Evolutionary conservation across 1,140 invertebrate species (phyloP).

Genomic region (Dysdera silvatica): DNA sequence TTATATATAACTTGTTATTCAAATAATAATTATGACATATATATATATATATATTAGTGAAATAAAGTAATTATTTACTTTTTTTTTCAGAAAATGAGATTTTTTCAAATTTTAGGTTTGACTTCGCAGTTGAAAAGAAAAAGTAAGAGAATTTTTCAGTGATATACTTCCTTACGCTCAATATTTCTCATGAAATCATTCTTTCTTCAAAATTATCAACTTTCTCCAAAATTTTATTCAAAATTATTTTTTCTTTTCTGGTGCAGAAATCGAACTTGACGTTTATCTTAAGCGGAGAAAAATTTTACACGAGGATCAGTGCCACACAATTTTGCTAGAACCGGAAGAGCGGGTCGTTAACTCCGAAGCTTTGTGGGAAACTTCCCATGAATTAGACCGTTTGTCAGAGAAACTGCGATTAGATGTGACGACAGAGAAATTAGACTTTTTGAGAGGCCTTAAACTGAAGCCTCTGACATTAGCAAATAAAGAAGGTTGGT

Average conservation of each 20-base stretch:
- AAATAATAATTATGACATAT: neutral
- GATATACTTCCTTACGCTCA: neutral
- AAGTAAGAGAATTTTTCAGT: slow-evolving; percentile 10
- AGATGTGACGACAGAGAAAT: slow-evolving; percentile 18
- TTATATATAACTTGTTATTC: neutral
- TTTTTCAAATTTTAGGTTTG: slow-evolving; percentile 13
- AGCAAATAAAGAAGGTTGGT: slow-evolving; percentile 28
- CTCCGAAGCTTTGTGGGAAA: neutral
- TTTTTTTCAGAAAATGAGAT: slow-evolving; percentile 22
- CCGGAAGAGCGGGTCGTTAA: neutral
- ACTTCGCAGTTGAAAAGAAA: slow-evolving; percentile 23
- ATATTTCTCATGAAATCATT: neutral
- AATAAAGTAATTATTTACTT: neutral
- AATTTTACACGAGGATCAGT: slow-evolving; percentile 6
- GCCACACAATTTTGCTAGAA: neutral
- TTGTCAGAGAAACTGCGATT: slow-evolving; percentile 11
- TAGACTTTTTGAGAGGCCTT: slow-evolving; percentile 28
- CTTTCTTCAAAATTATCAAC: neutral
- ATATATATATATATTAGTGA: neutral
- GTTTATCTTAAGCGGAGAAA: slow-evolving; percentile 23
- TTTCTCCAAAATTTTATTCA: neutral
- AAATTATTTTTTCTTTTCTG: neutral
- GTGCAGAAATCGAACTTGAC: slow-evolving; percentile 25
- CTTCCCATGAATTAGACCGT: neutral
- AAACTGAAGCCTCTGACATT: slow-evolving; percentile 27